Evolutionary conservation across 2,888 invertebrate genomes (phyloP).

Genomic region (Eremobia ochroleuca): DNA sequence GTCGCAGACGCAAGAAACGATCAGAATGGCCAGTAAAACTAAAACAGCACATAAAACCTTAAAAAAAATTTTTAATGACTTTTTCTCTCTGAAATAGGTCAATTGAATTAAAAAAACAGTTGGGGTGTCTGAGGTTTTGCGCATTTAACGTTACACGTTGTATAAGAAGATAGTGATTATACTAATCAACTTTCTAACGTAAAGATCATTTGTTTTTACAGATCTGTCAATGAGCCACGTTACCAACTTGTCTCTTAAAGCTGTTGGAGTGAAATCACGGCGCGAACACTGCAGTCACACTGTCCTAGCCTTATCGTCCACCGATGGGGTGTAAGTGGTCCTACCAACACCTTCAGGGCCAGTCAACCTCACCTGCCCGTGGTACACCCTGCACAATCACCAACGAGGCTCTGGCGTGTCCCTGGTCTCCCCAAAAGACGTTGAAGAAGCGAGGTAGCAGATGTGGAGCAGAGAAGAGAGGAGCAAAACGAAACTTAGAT

Average conservation of each 20-base stretch:
- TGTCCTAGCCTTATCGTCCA: too few species aligned
- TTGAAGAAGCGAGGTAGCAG: conserved; percentile 21
- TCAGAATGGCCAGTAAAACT: too few species aligned
- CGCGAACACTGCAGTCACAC: too few species aligned
- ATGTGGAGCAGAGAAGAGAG: neutral
- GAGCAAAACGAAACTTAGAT: neutral
- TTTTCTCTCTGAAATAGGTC: too few species aligned
- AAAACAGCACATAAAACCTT: too few species aligned
- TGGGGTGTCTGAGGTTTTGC: too few species aligned
- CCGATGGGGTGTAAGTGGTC: conserved; percentile 53
- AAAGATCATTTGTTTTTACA: neutral
- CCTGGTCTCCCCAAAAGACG: conserved; percentile 27
- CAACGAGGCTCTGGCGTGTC: conserved; percentile 48
- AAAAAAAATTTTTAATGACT: too few species aligned
- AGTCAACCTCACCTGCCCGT: conserved; percentile 55
- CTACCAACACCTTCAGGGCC: conserved; percentile 8
- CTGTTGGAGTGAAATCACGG: too few species aligned
- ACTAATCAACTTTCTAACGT: neutral
- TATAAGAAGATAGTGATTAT: neutral
- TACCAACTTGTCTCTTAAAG: too few species aligned
- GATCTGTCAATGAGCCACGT: neutral
- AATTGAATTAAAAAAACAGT: too few species aligned
- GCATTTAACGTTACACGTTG: too few species aligned
- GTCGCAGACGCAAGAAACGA: too few species aligned
- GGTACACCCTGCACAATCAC: conserved; percentile 51